phyloP scores from a whole-genome alignment of 2,888 invertebrate species.

The Abscondita cerata region DNA sequence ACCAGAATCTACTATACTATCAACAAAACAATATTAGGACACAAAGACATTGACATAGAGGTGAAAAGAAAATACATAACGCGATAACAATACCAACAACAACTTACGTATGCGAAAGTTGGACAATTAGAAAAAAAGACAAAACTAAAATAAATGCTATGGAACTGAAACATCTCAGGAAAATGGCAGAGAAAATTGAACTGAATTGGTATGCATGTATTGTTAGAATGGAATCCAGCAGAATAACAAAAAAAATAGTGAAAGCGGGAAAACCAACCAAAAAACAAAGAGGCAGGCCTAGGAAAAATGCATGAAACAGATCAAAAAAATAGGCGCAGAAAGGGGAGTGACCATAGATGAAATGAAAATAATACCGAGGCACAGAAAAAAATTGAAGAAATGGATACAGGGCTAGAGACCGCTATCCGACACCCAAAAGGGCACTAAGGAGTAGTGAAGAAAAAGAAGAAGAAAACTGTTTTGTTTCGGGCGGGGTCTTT shows the following conservation, averaged over 20 bases:
- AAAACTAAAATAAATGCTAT: slow-evolving; percentile 5
- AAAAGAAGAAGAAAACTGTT: no score
- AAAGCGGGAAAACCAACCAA: background rate
- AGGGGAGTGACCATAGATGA: background rate
- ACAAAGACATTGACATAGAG: slow-evolving; percentile 5
- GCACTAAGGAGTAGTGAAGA: no score
- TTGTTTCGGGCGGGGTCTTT: no score
- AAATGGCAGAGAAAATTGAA: slow-evolving; percentile 5
- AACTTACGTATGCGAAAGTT: no score
- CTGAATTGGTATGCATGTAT: slow-evolving; percentile 6
- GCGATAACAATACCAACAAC: slow-evolving; percentile 2
- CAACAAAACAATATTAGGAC: slow-evolving; percentile 6
- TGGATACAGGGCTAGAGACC: background rate
- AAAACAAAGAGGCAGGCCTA: slow-evolving; percentile 7
- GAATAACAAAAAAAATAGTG: slow-evolving; percentile 2
- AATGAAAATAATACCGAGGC: background rate
- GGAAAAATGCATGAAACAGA: no score
- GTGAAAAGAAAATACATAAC: slow-evolving; percentile 10
- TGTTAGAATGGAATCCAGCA: no score
- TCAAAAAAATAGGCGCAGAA: background rate
- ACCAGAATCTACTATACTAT: slow-evolving; percentile 21
- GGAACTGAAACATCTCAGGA: slow-evolving; percentile 8
- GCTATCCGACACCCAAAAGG: no score
- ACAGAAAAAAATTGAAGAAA: background rate
- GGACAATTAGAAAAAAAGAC: slow-evolving; percentile 1